phyloP scores from a whole-genome alignment of 2,797 vertebrate genomes.

The Mormyrops boulengeri region DNA sequence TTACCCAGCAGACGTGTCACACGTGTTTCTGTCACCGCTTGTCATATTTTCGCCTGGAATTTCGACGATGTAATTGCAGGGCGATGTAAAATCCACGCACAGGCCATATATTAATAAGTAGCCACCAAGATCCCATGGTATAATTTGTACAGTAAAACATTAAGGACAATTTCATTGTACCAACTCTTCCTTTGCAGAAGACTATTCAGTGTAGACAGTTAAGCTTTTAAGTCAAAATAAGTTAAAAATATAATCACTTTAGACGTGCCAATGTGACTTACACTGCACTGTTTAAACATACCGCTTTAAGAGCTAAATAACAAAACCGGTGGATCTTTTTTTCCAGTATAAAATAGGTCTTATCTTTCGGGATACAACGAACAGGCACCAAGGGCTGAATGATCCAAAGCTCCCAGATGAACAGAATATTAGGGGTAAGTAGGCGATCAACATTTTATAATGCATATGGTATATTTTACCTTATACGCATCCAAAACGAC shows the following conservation, averaged over 20 bases:
- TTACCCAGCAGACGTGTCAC: background rate
- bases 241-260: background rate
- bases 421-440: background rate
- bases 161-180: background rate
- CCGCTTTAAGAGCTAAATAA: background rate
- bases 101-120: background rate
- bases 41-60: background rate
- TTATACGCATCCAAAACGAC: background rate
- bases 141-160: background rate
- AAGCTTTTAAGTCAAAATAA: conserved; percentile 4
- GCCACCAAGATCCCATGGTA: background rate
- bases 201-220: background rate
- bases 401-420: background rate
- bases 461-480: background rate
- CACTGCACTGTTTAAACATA: background rate
- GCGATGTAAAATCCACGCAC: background rate
- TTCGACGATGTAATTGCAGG: background rate
- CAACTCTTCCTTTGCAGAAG: background rate
- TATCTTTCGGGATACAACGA: background rate
- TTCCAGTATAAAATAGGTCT: background rate
- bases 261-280: background rate
- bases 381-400: background rate
- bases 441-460: background rate
- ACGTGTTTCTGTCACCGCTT: background rate
- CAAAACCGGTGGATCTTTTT: background rate